phyloP scores from a whole-genome alignment of 2,113 vertebrate genomes.

The Cygnus buccinator region DNA sequence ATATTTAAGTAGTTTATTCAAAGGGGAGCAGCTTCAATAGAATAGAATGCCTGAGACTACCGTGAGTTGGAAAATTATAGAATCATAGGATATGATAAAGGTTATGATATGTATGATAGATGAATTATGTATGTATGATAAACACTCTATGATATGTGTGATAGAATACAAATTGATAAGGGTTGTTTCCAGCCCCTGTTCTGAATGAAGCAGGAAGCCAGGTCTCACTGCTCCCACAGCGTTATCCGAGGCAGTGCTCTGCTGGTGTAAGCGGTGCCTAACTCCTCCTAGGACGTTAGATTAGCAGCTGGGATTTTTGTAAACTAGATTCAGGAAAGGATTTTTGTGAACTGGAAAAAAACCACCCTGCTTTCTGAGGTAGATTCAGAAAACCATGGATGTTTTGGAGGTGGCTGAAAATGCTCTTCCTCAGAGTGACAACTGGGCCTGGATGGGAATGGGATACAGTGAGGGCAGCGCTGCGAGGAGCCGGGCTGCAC shows the following conservation, averaged over 20 bases:
- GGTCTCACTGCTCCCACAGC: neutral
- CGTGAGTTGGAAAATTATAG: slow-evolving; percentile 40
- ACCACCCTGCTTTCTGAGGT: neutral
- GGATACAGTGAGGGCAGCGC: too few relatives aligned
- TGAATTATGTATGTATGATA: neutral
- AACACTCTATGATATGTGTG: too few relatives aligned
- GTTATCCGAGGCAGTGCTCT: neutral
- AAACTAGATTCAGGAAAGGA: neutral
- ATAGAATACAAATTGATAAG: too few relatives aligned
- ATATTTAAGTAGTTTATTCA: slow-evolving; percentile 63
- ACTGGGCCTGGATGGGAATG: too few relatives aligned
- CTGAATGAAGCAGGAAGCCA: neutral
- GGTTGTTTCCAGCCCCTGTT: neutral
- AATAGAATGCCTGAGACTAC: neutral
- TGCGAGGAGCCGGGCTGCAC: too few relatives aligned
- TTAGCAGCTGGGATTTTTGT: neutral
- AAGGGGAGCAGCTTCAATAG: slow-evolving; percentile 28
- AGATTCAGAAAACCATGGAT: neutral
- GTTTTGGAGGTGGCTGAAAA: neutral
- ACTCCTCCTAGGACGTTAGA: neutral
- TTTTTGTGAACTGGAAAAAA: neutral
- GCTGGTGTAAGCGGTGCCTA: neutral
- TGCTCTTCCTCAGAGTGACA: neutral
- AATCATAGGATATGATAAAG: neutral
- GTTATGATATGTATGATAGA: neutral